phyloP scores from a whole-genome alignment of 2,888 invertebrate species.

The Eustalomyia histrio region DNA sequence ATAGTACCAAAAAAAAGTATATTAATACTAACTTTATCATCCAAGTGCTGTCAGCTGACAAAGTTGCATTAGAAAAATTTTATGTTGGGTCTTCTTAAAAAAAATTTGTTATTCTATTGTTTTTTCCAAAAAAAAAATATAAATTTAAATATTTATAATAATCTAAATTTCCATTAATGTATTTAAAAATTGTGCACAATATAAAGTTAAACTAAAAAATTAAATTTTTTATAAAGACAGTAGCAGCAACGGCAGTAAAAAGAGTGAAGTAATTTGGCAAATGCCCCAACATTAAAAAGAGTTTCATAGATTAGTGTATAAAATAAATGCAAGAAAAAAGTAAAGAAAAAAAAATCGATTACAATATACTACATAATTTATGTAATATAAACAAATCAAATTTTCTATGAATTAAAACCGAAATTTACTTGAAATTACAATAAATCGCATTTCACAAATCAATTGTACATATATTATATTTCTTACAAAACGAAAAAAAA shows the following conservation, averaged over 20 bases:
- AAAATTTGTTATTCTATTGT: conserved; percentile 45
- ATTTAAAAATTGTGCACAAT: neutral
- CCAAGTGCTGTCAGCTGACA: conserved; percentile 55
- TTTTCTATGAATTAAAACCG: no score
- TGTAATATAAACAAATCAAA: neutral
- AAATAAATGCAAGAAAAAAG: neutral
- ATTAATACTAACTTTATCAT: no score
- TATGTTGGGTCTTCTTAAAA: conserved; percentile 35
- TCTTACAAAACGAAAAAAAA: conserved; percentile 23
- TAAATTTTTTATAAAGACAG: neutral
- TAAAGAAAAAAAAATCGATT: neutral
- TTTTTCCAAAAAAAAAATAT: conserved; percentile 22
- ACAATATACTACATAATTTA: neutral
- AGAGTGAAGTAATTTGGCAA: neutral
- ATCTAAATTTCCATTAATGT: neutral
- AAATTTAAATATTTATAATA: neutral
- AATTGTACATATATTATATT: conserved; percentile 50
- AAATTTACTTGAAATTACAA: no score
- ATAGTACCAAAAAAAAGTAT: no score
- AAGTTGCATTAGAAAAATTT: conserved; percentile 37
- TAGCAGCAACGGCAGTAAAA: neutral
- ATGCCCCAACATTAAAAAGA: neutral
- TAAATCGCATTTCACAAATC: no score
- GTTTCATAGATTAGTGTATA: neutral
- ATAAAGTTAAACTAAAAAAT: neutral